Evolutionary conservation across 2,797 vertebrate species (phyloP).

Genomic region (Alca torda): DNA sequence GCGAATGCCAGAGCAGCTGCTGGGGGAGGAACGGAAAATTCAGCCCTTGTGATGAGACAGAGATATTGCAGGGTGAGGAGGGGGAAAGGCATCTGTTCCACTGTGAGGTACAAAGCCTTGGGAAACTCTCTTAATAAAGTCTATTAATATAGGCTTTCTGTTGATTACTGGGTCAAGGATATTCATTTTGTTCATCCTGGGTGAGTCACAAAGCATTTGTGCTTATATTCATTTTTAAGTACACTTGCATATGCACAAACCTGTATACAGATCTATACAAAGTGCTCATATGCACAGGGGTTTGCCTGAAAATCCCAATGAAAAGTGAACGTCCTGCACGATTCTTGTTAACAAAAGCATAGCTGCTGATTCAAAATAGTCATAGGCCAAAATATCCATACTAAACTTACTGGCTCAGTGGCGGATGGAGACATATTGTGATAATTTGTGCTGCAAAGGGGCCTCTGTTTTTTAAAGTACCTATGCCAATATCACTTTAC

Average conservation of each 20-base stretch:
- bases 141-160: neutral
- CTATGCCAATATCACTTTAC: neutral
- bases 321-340: neutral
- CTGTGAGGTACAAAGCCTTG: neutral
- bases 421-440: neutral
- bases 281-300: fast-evolving
- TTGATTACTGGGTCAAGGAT: neutral
- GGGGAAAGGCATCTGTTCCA: neutral
- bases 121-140: neutral
- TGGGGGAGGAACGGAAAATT: neutral
- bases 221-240: neutral
- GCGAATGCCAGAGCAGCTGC: neutral
- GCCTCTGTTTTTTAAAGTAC: neutral
- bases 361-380: neutral
- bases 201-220: neutral
- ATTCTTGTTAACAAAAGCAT: neutral
- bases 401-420: neutral
- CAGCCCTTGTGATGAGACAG: fast-evolving
- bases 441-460: neutral
- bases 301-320: neutral
- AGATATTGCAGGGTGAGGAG: neutral
- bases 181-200: neutral
- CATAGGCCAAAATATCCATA: neutral
- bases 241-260: neutral
- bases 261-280: neutral